Evolutionary conservation across 2,888 invertebrate species (phyloP).

Genomic region (Platynereis dumerilii): DNA sequence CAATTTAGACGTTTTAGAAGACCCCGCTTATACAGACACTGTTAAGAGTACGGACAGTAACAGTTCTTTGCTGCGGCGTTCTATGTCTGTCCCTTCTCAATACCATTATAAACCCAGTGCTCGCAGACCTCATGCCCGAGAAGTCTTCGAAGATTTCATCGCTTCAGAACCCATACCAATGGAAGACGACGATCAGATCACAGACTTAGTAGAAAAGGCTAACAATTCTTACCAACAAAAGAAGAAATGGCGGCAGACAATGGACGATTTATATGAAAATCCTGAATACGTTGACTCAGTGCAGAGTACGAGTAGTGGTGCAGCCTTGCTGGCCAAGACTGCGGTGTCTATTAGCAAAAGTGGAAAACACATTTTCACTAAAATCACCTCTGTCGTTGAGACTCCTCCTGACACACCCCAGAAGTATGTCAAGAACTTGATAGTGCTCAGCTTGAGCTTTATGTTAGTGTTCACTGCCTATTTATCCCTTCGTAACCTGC

Average conservation of each 20-base stretch:
- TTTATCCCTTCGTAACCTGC: conserved; percentile 54
- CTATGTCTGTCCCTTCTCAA: conserved; percentile 29
- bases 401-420: conserved; percentile 19
- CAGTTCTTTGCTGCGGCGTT: conserved; percentile 26
- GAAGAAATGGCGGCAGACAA: conserved; percentile 33
- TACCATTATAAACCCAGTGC: conserved; percentile 16
- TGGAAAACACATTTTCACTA: conserved; percentile 9
- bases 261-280: conserved; percentile 40
- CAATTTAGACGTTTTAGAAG: conserved; percentile 29
- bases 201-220: not conserved
- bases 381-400: not conserved
- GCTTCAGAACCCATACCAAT: conserved; percentile 8
- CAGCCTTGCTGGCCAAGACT: conserved; percentile 34
- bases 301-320: conserved; percentile 35
- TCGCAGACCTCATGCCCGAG: conserved; percentile 8
- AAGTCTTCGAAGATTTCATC: conserved; percentile 25
- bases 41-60: conserved; percentile 35
- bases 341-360: conserved; percentile 28
- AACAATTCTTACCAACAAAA: not conserved
- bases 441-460: conserved; percentile 47
- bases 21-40: conserved; percentile 34
- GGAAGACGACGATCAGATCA: not conserved
- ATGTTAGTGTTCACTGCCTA: conserved; percentile 51
- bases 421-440: conserved; percentile 48
- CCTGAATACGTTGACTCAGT: conserved; percentile 39